These are phyloP conservation scores for Semnopithecus entellus DNA, from an alignment of 2,113 vertebrate genomes.

Conservation along the genomic window DNA sequence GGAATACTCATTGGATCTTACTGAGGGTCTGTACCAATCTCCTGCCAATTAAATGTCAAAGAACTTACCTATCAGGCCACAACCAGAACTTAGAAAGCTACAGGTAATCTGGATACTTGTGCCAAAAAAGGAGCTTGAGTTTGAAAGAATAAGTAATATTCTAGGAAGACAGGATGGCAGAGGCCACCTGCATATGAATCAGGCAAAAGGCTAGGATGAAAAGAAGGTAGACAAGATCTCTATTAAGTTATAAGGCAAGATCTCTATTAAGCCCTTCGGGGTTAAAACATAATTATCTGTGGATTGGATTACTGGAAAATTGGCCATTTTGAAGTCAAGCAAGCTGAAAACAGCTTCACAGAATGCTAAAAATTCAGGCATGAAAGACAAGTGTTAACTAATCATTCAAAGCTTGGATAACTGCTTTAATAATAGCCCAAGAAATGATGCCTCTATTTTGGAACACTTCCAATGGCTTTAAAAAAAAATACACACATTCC, in stretches of 20 bases:
- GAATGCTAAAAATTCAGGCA: conserved; percentile 62
- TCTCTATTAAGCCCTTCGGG: conserved; percentile 26
- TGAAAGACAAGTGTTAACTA: conserved; percentile 31
- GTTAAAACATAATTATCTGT: conserved; percentile 68
- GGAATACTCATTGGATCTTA: neutral
- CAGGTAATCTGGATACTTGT: neutral
- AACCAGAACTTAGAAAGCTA: neutral
- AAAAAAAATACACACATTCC: neutral
- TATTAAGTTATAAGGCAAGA: neutral
- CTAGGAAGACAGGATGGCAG: neutral
- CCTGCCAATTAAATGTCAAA: neutral
- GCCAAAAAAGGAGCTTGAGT: neutral
- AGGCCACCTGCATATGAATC: conserved; percentile 37
- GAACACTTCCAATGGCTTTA: neutral
- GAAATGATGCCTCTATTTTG: conserved; percentile 6
- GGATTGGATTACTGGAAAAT: conserved; percentile 57
- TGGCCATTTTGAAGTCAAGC: conserved; percentile 59
- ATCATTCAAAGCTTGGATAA: conserved; percentile 29
- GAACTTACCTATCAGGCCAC: neutral
- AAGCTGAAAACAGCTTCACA: conserved; percentile 64
- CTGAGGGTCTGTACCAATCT: neutral
- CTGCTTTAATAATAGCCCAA: neutral
- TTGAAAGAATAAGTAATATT: conserved; percentile 13
- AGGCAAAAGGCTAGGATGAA: neutral
- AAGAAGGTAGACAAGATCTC: neutral